Conservation (phyloP, 2,888 invertebrate genomes). For the Omphaloscelis lunosa region DNA sequence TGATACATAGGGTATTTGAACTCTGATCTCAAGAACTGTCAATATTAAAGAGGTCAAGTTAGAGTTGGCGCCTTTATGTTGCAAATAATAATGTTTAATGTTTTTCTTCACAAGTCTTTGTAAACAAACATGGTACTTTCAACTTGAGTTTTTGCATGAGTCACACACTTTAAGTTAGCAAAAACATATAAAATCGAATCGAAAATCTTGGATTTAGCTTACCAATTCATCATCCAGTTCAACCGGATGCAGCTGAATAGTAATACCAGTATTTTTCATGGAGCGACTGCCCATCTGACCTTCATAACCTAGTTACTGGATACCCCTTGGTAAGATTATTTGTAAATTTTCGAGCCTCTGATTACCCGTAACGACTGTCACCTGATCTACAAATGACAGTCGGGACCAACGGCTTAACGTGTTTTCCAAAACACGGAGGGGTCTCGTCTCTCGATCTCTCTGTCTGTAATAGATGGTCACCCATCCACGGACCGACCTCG, state of each 20-base stretch:
- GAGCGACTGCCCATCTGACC: too few species aligned
- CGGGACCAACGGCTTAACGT: background rate
- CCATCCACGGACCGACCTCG: background rate
- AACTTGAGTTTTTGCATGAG: background rate
- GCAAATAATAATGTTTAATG: background rate
- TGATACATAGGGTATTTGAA: conserved; percentile 8
- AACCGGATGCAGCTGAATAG: background rate
- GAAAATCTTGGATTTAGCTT: background rate
- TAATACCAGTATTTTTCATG: too few species aligned
- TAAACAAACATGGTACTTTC: conserved; percentile 5
- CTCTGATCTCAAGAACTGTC: conserved; percentile 28
- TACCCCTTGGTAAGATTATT: background rate
- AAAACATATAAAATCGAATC: background rate
- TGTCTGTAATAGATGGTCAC: too few species aligned
- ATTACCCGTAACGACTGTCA: background rate
- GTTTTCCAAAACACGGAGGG: too few species aligned
- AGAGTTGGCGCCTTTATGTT: conserved; percentile 64
- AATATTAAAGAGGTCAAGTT: conserved; percentile 32
- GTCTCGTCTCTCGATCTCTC: too few species aligned
- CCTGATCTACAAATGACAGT: background rate
- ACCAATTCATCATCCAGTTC: background rate
- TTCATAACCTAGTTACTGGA: background rate
- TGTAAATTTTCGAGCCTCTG: background rate
- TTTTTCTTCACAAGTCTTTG: background rate
- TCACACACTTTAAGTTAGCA: background rate